Base-by-base conservation (phyloP, 2,888 invertebrate species). In the Nezara viridula region DNA sequence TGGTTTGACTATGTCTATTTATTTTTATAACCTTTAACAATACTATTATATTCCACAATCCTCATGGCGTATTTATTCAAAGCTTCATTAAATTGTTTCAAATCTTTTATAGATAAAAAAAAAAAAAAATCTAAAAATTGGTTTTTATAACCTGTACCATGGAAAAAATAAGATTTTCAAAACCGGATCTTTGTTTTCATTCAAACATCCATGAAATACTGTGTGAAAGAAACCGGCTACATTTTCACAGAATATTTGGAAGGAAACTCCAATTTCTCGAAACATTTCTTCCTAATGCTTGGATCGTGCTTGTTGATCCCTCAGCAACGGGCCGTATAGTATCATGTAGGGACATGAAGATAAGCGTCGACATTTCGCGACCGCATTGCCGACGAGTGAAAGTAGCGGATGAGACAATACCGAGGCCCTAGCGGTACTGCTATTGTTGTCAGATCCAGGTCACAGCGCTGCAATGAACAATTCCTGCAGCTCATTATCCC, bases 361-460 rank as follows among this genome's bases (percentile, higher is more conserved):
- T 40, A 47, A 81, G 10, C 81, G 44, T 24, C 44, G 81, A 81
- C 81, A 81, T 81, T 81, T 47, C 44, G 81, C 81, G 81, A 40
- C 81, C 44, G 73, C 32, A 16, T 73, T 19, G 73, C 73, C 7
- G 73, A 37, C 73, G 81, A 81, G 81, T 81, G 81, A 81, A 81
- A 81, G 81, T 81, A 81, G 81, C 44, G 81, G 81, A 81, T 81
- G 81, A 81, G 81, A 81, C 81, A 81, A 81, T 81, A 47, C 44
- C 14, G 44, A 40, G 14, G 44, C n/a, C 81, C 81, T 81, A 81
- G 81, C 81, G 81, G 81, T 81, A n/a, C 81, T n/a, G 44, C 81
- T 16, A 81, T 81, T 81, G 81, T 81, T 44, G 44, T 24, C 81
- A 44, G 81, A 81, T 44, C 81, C 81, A 81, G 81, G 81, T 81